Conservation (phyloP, 2,888 invertebrate species). For the Lymantria monacha region DNA sequence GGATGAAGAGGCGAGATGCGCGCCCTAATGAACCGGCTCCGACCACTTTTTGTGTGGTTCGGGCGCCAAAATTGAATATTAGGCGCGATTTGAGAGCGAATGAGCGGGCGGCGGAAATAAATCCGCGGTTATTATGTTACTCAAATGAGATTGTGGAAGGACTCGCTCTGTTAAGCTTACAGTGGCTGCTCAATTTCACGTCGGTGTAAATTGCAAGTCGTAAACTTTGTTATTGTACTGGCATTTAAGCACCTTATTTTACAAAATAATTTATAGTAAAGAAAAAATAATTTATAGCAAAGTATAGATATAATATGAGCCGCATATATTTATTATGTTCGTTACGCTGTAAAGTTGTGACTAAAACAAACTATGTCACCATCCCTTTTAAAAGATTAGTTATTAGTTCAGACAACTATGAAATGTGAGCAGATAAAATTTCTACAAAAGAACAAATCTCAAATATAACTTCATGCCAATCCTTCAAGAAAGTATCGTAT, state of each 20-base stretch:
- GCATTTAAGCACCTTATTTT: slow-evolving; percentile 51
- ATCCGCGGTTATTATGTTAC: slow-evolving; percentile 80
- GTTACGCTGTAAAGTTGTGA: no score
- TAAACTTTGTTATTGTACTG: slow-evolving; percentile 60
- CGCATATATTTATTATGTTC: no score
- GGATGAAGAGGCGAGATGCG: slow-evolving; percentile 81
- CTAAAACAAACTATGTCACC: no score
- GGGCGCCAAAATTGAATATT: slow-evolving; percentile 80
- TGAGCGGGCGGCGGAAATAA: slow-evolving; percentile 77
- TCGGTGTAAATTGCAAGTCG: slow-evolving; percentile 68
- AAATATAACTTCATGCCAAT: no score
- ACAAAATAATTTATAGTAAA: slow-evolving; percentile 40
- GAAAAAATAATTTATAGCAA: no score
- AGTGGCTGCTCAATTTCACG: slow-evolving; percentile 71
- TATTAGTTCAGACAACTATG: no score
- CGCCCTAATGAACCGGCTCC: slow-evolving; percentile 79
- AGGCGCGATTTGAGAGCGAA: slow-evolving; percentile 79
- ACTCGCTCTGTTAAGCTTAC: slow-evolving; percentile 64
- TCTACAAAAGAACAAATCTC: no score
- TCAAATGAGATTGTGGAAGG: slow-evolving; percentile 76
- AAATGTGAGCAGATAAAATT: no score
- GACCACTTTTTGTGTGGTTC: slow-evolving; percentile 80
- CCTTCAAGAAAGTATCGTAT: no score
- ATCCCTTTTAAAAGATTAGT: no score
- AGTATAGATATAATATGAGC: no score